Conservation (phyloP, 2,113 vertebrate species). For the Pleuronectes platessa region DNA sequence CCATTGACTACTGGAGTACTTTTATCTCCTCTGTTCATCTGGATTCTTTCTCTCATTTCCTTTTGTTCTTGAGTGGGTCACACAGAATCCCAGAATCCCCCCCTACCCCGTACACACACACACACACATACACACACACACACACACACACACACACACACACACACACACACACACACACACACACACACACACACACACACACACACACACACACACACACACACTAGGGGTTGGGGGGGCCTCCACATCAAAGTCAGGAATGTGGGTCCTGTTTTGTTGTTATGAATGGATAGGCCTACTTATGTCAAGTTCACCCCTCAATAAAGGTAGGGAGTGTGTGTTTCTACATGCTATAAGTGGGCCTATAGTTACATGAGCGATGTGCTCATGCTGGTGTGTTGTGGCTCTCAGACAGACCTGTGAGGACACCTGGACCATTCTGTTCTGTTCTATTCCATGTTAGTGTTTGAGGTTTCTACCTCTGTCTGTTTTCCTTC, state of each 20-base stretch:
- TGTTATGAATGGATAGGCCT: constrained; percentile 48
- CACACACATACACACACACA: not conserved
- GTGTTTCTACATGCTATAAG: constrained; percentile 38
- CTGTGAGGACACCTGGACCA: constrained; percentile 44
- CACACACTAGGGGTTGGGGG: constrained; percentile 17
- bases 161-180: not conserved
- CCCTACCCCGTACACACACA: too few species aligned
- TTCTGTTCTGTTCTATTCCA: constrained; percentile 9
- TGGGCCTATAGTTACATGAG: constrained; percentile 11
- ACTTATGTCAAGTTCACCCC: constrained; percentile 55
- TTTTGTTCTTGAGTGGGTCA: constrained; percentile 46
- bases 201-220: not conserved
- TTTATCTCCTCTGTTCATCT: constrained; percentile 35
- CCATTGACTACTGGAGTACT: constrained; percentile 8
- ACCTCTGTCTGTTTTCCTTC: not conserved
- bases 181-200: constrained; percentile 15
- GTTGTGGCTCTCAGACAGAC: constrained; percentile 22
- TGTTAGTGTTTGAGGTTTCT: constrained; percentile 2
- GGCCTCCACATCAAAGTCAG: constrained; percentile 68
- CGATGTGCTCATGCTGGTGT: constrained; percentile 14
- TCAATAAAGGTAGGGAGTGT: constrained; percentile 14
- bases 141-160: constrained; percentile 23
- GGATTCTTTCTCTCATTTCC: constrained; percentile 43
- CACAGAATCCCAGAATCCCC: constrained; percentile 27
- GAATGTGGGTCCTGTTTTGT: constrained; percentile 54